A percentile compares a stretch with the other conserved stretches of the same genome.
These are phyloP conservation scores for Morinoia aosen DNA, from an alignment of 2,888 invertebrate genomes.

Conservation along the genomic window DNA sequence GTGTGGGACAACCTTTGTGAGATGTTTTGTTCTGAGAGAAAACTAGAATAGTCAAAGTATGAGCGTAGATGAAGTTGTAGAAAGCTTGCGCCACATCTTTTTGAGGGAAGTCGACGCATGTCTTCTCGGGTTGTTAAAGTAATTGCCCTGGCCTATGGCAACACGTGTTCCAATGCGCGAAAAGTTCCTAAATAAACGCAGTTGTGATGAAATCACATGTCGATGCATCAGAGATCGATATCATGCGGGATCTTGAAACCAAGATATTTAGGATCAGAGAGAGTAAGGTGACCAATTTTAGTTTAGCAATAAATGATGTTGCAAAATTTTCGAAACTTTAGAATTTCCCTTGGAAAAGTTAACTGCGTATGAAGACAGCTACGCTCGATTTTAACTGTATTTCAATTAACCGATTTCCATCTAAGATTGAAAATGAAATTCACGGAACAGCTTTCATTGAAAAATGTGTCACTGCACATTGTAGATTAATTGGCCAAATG, in stretches of 20 bases:
- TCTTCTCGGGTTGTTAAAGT: no score
- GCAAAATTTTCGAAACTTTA: not conserved
- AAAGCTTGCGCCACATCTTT: no score
- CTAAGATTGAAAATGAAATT: not conserved
- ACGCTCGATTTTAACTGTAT: not conserved
- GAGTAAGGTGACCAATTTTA: not conserved
- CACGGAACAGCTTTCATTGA: not conserved
- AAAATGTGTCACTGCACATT: not conserved
- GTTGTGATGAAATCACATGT: not conserved
- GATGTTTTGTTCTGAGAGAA: no score
- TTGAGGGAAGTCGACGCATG: no score
- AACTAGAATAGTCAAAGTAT: no score
- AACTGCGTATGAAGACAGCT: not conserved
- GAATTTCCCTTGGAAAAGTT: no score
- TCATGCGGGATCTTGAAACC: not conserved
- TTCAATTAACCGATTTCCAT: not conserved
- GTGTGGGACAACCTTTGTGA: no score
- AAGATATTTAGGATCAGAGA: not conserved
- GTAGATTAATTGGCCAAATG: not conserved
- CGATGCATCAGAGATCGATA: not conserved
- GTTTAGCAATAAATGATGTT: not conserved
- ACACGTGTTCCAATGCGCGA: no score
- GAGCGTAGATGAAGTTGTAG: no score
- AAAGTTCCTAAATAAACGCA: no score
- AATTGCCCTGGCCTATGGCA: no score